Evolutionary conservation across 2,888 invertebrate species (phyloP), one percentile per base, ranked within the genome.

Genomic region (Calliopum simillimum): DNA sequence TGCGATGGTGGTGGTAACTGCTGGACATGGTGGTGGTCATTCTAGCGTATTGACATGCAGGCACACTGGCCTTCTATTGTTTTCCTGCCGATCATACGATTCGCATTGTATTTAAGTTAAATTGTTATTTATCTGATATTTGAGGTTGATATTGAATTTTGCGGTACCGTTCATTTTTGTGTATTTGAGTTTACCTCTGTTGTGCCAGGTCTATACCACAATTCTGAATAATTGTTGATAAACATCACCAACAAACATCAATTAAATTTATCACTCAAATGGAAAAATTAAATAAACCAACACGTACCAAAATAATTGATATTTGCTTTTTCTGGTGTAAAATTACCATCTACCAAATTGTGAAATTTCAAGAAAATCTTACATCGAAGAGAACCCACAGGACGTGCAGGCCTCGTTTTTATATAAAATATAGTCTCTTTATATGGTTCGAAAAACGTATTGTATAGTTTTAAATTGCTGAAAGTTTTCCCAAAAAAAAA

Each of bases 41-140:
- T 33, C 2, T 33, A 33, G 5, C 33, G 33, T 33, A 33, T 33
- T 33, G 33, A 33, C 33, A 33, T 33, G 33, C 33, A 33, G 8
- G 33, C 33, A 33, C n/a, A 8, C 33, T 8, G 33, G 33, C 33
- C 5, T 33, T 33, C 33, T 33, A 33, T 33, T 33, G 33, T 33
- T 33, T 33, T 33, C 33, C 33, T 33, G 8, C 33, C 33, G 33
- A 33, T 33, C 8, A 33, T 3, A 33, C 33, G 41, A 59, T 59
- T 41, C 13, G n/a, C 59, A 59, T 59, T 41, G 59, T 59, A 33
- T 59, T 59, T 33, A 41, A 59, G 59, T 59, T 59, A 59, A 59
- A 41, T 8, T 41, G 59, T 41, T 59, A n/a, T 59, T 59, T 59
- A 59, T 59, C 43, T 16, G 43, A 33, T 33, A 33, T 33, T 33